These are phyloP conservation scores for Plutomurus gul DNA, from an alignment of 1,140 invertebrate species.

Conservation along the genomic window DNA sequence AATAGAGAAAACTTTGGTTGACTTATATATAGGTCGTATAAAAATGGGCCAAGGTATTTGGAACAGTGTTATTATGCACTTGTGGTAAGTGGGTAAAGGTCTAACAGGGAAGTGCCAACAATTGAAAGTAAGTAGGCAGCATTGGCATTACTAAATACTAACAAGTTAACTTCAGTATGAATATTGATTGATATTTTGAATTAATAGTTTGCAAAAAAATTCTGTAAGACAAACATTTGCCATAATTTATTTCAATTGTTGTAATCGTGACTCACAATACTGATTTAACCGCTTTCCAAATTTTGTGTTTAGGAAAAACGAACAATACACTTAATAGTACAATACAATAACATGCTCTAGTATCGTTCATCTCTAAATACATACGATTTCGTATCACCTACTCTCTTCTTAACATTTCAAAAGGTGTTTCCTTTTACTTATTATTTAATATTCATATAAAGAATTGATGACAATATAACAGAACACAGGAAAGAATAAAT, in stretches of 20 bases:
- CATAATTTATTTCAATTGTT: constrained; percentile 17
- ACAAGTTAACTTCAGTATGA: no score
- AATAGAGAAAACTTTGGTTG: no score
- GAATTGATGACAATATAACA: not conserved
- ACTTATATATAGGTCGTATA: no score
- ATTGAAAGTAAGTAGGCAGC: no score
- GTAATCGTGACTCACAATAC: constrained; percentile 5
- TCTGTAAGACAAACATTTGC: constrained; percentile 21
- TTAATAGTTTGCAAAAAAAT: no score
- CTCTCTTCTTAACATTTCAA: not conserved
- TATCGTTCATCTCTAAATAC: not conserved
- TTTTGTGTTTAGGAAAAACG: constrained; percentile 12
- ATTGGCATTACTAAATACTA: no score
- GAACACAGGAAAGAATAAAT: no score
- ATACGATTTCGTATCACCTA: not conserved
- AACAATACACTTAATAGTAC: not conserved
- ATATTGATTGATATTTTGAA: no score
- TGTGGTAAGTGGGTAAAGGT: no score
- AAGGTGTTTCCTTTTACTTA: not conserved
- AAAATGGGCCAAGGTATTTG: no score
- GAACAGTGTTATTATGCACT: no score
- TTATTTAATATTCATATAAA: not conserved
- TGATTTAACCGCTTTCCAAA: constrained; percentile 9
- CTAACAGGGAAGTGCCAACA: no score
- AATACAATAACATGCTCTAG: not conserved